These are phyloP conservation scores for Orthonyx spaldingii DNA, from an alignment of 2,113 vertebrate species.

Conservation along the genomic window DNA sequence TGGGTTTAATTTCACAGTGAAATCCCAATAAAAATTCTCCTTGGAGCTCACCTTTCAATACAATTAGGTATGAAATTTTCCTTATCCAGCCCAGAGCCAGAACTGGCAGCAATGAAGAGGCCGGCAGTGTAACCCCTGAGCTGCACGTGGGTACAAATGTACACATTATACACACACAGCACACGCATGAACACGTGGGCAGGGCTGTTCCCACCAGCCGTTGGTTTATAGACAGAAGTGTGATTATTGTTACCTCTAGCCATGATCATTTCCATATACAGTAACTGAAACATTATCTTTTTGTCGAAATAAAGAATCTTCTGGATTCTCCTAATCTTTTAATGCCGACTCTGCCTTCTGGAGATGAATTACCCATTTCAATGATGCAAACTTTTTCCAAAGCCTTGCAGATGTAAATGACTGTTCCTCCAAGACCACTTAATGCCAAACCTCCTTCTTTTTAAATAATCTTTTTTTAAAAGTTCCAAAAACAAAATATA, in stretches of 20 bases:
- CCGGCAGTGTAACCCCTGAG: background rate
- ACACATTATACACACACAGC: background rate
- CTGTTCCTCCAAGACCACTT: background rate
- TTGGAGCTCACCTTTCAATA: background rate
- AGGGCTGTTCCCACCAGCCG: background rate
- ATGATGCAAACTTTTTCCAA: background rate
- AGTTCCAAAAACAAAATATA: background rate
- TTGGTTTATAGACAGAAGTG: background rate
- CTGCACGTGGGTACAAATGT: fast-evolving
- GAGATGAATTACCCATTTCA: background rate
- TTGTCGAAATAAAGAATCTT: background rate
- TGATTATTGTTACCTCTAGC: background rate
- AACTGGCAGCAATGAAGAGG: background rate
- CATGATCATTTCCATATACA: background rate
- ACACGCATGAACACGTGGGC: fast-evolving
- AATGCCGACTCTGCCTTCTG: background rate
- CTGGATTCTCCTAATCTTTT: background rate
- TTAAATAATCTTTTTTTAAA: background rate
- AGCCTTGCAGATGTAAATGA: background rate
- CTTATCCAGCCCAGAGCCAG: background rate
- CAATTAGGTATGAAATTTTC: background rate
- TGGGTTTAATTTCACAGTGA: background rate
- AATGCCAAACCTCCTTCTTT: background rate
- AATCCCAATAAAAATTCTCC: background rate
- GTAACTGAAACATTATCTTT: background rate